Evolutionary conservation across 2,113 vertebrate genomes (phyloP), one percentile per base, ranked within the genome.

Genomic region (Neotragus moschatus): DNA sequence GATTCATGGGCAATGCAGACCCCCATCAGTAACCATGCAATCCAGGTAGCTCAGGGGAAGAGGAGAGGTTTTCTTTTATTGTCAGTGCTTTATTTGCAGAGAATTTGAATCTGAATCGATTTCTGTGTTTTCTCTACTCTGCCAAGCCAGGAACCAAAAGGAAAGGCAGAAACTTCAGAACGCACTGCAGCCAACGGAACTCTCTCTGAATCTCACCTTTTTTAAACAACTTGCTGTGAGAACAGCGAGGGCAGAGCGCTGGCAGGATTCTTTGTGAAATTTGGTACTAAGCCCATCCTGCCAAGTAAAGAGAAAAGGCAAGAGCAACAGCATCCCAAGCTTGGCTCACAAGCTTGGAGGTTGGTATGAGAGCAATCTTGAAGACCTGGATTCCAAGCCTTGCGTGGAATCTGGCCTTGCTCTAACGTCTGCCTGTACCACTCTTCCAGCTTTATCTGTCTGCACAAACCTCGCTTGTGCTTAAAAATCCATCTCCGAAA

Each of bases 201-300:
- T 92, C 60, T 77, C 56, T 60, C 45, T 60, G 80, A 94, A 93
- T 96, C 47, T 87, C 61, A 79, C 60, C 75, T 95, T 88, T 96
- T 73, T 73, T 6, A 49, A 93, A 70, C 63, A 82, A 75, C 88
- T 90, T 94, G 49, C 75, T 53, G 19, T 39, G 90, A 81, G 88
- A 84, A 28, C n/a, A 53, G 60, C 28, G 13, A 96, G 56, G 49
- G 33, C 63, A 95, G 60, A 73, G 30, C 2, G 33, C 60, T 60
- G 94, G 75, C 5, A 13, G 47, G 51, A 30, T n/a, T 55, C 33
- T 10, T 80, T 26, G 39, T 36, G 61, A 5, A 73, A 33, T 61
- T 87, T 89, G 51, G 19, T 63, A 26, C 70, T 84, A 51, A 88
- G 26, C 6, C 15, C 25, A 63, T 75, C 88, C 23, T 28, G n/a